Evolutionary conservation across 2,797 vertebrate genomes (phyloP), one percentile per base, ranked within the genome.

Genomic region (Amniataba percoides): DNA sequence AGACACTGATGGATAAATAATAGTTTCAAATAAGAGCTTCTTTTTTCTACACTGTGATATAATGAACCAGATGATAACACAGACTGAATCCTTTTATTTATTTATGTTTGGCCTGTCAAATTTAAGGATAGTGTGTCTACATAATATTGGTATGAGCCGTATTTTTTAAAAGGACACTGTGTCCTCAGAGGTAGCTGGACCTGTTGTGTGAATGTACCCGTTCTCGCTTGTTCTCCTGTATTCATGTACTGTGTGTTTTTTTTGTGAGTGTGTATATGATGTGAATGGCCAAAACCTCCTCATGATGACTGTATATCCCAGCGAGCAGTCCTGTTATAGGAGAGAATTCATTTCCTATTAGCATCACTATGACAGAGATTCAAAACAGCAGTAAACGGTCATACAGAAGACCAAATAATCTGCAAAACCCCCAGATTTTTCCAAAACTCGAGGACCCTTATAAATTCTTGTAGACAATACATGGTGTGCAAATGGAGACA

Each of bases 351-450:
- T 23, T 73, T 12, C 65, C 53, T 39, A 63, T 89, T 77, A 87
- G 53, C 51, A 34, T 92, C 83, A 87, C 71, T 31, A 11, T 77
- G 80, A 88, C 74, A 64, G 45, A 76, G 68, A 90, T 78, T 83
- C 12, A 71, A 78, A 82, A 81, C 71, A 75, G 76, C 82, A 85
- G 76, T 71, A 67, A 84, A 46, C 15, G 55, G 39, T 53, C 49
- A 34, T 59, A 74, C 71, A 75, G 57, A 71, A 86, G 78, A 81
- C 61, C 69, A 34, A 83, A 80, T 52, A 60, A 81, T 83, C 80
- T 49, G 53, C 72, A 76, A 78, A 82, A 23, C n/a, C 39, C n/a
- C 15, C 13, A n/a, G 56, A 61, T 40, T 6, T 74, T 88, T 82
- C 76, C 78, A 82, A 82, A 81, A 85, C 67, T 23, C 68, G 59